These are phyloP conservation scores for Saimiri boliviensis DNA, from an alignment of 2,113 vertebrate genomes.

Conservation along the genomic window DNA sequence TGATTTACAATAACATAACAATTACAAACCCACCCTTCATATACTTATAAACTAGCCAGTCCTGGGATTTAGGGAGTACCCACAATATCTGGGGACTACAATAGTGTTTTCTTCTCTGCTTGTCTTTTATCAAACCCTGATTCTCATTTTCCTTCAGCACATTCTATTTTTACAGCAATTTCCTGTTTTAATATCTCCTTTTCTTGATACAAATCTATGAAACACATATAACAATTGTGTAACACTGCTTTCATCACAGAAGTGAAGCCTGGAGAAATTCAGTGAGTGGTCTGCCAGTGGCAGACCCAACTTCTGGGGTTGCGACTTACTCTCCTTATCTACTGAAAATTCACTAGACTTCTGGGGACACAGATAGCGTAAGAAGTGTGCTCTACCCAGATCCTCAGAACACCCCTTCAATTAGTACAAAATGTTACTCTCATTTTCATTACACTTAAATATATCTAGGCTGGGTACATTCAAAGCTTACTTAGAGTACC, in stretches of 20 bases:
- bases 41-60: background rate
- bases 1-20: conserved; percentile 1
- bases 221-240: background rate
- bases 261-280: background rate
- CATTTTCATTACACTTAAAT: background rate
- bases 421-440: background rate
- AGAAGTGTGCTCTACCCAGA: background rate
- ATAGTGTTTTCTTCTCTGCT: background rate
- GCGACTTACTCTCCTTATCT: background rate
- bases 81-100: background rate
- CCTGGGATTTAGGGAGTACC: background rate
- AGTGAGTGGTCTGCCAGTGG: no score
- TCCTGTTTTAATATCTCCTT: background rate
- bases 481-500: background rate
- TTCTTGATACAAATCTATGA: background rate
- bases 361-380: background rate
- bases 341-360: background rate
- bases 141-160: background rate
- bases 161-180: background rate
- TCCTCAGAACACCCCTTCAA: background rate
- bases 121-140: background rate
- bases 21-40: background rate
- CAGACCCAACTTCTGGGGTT: background rate
- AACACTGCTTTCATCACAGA: background rate
- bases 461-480: background rate